A percentile compares a stretch with the other conserved stretches of the same genome.
Conservation (phyloP, 2,797 vertebrate species). For the Urocyon cinereoargenteus region DNA sequence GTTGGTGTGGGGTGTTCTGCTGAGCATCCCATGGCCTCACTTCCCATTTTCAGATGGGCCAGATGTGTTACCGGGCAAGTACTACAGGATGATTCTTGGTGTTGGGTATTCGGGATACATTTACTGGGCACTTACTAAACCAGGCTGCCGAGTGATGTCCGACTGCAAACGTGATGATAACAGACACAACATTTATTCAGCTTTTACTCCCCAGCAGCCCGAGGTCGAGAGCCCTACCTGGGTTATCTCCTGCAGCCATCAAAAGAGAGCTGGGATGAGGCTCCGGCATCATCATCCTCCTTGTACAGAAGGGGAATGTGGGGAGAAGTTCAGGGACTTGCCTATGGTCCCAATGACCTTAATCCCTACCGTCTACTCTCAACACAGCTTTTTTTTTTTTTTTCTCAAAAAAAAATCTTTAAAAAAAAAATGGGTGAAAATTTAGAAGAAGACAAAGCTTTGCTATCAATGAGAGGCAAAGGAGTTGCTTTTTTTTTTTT, state of each 20-base stretch:
- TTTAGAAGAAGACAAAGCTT: no score
- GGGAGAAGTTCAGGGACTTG: background rate
- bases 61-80: no score
- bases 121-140: background rate
- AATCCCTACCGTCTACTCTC: background rate
- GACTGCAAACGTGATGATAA: background rate
- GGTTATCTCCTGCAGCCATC: accelerated
- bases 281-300: accelerated
- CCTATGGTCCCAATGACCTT: background rate
- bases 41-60: accelerated
- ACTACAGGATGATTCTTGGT: accelerated
- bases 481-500: no score
- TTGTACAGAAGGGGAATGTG: background rate
- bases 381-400: no score
- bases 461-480: no score
- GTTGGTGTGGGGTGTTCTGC: background rate
- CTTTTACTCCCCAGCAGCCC: accelerated
- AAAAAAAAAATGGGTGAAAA: no score
- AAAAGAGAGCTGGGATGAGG: background rate
- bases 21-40: no score
- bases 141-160: background rate
- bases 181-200: background rate
- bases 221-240: accelerated
- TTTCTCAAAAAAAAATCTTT: no score
- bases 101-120: background rate